These are phyloP conservation scores for Ptiloglossa arizonensis DNA, from an alignment of 1,140 invertebrate genomes.

Conservation along the genomic window DNA sequence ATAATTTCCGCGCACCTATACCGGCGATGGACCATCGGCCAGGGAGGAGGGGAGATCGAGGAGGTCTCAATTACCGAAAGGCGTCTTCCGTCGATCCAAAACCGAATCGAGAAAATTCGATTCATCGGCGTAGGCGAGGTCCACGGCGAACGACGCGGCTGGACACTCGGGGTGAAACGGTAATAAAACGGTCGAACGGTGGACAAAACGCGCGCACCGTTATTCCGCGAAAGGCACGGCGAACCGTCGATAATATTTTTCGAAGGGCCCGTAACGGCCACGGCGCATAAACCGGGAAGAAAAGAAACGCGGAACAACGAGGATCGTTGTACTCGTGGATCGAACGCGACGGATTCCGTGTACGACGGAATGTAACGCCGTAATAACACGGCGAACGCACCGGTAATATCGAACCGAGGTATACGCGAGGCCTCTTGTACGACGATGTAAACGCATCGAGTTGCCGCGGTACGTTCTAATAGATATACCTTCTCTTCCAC, in stretches of 20 bases:
- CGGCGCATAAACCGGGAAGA: not conserved
- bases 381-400: slow-evolving; percentile 67
- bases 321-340: slow-evolving; percentile 60
- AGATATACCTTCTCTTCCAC: slow-evolving; percentile 57
- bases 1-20: slow-evolving; percentile 65
- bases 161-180: slow-evolving; percentile 1
- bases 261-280: not conserved
- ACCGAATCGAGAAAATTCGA: slow-evolving; percentile 36
- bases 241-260: slow-evolving; percentile 26
- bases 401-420: slow-evolving; percentile 62
- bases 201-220: slow-evolving; percentile 16
- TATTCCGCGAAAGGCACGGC: slow-evolving; percentile 11
- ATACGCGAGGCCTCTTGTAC: slow-evolving; percentile 26
- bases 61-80: slow-evolving; percentile 58
- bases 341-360: slow-evolving; percentile 58
- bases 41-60: slow-evolving; percentile 23
- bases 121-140: slow-evolving; percentile 36
- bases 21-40: not conserved
- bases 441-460: slow-evolving; percentile 63
- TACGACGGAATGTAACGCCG: slow-evolving; percentile 67
- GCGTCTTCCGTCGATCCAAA: too few species aligned
- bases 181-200: slow-evolving; percentile 34
- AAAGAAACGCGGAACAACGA: slow-evolving; percentile 45
- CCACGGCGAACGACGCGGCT: not conserved
- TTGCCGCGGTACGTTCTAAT: slow-evolving; percentile 58